Evolutionary conservation across 1,140 invertebrate genomes (phyloP).

Genomic region (Leptinotarsa texana): DNA sequence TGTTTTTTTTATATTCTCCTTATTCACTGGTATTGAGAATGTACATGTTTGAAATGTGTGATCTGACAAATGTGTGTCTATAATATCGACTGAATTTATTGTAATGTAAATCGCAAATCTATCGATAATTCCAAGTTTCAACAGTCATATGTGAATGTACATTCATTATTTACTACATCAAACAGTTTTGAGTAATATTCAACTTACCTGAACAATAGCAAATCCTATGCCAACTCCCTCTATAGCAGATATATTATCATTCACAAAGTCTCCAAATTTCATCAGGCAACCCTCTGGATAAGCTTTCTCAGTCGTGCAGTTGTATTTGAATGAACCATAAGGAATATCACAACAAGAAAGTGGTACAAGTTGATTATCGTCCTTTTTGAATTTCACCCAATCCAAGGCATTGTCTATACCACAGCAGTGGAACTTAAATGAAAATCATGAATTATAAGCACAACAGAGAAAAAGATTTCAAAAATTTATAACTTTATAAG

Average conservation of each 20-base stretch:
- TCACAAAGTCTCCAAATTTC: conserved; percentile 65
- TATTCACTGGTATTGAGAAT: no score
- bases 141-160: not conserved
- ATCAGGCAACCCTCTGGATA: conserved; percentile 62
- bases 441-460: not conserved
- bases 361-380: conserved; percentile 52
- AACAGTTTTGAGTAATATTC: conserved; percentile 17
- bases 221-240: conserved; percentile 76
- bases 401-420: conserved; percentile 65
- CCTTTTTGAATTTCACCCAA: conserved; percentile 58
- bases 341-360: conserved; percentile 65
- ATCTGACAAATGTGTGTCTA: no score
- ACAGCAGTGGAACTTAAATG: conserved; percentile 74
- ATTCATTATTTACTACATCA: not conserved
- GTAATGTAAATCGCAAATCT: no score
- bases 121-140: no score
- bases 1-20: no score
- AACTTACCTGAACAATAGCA: conserved; percentile 71
- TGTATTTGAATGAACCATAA: conserved; percentile 58
- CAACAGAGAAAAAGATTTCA: not conserved
- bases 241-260: conserved; percentile 70
- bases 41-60: no score
- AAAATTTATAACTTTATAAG: not conserved
- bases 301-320: conserved; percentile 32
- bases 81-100: no score